These are phyloP conservation scores for Glaucopsyche alexis DNA, from an alignment of 2,888 invertebrate genomes.

Conservation along the genomic window DNA sequence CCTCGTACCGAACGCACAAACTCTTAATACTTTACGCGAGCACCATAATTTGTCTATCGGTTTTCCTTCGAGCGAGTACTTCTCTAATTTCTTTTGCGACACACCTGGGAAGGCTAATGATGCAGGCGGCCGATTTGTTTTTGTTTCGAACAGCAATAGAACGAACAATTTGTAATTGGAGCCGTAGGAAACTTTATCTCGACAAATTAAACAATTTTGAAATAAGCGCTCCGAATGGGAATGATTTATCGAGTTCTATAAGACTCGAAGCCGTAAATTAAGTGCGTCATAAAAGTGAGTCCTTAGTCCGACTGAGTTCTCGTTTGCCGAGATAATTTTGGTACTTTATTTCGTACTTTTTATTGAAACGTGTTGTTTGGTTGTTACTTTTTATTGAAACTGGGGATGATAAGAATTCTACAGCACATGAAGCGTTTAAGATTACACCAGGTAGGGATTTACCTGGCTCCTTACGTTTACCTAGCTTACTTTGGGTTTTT, in stretches of 20 bases:
- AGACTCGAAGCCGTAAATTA: conserved; percentile 29
- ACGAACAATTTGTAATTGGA: conserved; percentile 30
- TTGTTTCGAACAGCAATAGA: conserved; percentile 32
- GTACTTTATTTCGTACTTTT: conserved; percentile 5
- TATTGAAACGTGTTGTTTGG: too few relatives aligned
- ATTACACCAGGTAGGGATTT: background rate
- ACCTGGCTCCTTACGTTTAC: too few relatives aligned
- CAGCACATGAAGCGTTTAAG: background rate
- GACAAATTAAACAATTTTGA: conserved; percentile 27
- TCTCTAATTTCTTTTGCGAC: conserved; percentile 41
- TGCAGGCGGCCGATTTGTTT: conserved; percentile 35
- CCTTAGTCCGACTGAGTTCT: conserved; percentile 8
- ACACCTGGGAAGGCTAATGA: conserved; percentile 38
- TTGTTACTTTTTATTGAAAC: background rate
- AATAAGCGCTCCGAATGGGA: conserved; percentile 25
- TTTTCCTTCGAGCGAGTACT: conserved; percentile 43
- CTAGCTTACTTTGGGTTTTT: too few relatives aligned
- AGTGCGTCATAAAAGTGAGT: conserved; percentile 27
- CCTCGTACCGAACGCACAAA: conserved; percentile 50
- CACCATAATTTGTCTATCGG: conserved; percentile 66
- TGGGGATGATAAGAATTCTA: background rate
- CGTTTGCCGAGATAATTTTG: conserved; percentile 16
- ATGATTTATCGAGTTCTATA: conserved; percentile 29
- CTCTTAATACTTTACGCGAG: conserved; percentile 55
- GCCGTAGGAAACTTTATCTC: conserved; percentile 26